Evolutionary conservation across 2,888 invertebrate genomes (phyloP), one percentile per base, ranked within the genome.

Genomic region (Morinoia aosen): DNA sequence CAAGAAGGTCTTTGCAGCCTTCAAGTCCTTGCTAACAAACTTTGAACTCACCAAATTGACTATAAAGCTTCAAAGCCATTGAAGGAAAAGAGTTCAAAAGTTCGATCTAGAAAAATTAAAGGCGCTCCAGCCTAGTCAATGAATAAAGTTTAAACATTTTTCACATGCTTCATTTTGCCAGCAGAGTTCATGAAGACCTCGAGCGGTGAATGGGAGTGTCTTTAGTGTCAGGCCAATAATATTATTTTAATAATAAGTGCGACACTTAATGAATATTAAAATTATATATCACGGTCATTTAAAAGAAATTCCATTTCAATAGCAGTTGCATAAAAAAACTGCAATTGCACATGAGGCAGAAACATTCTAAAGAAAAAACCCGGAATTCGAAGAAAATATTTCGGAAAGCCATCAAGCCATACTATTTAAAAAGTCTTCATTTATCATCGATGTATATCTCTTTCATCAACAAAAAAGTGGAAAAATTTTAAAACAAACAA

Each of bases 21-120:
- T 76, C 76, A 76, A 76, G 76, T 76, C 76, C 76, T 76, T 76
- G 76, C 25, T 76, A 76, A 76, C 76, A 76, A 76, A 76, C 76
- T 76, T 76, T 33, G 25, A 76, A 76, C 76, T 76, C 33, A 3
- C 76, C 3, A 76, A 76, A 76, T 76, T 76, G 76, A 76, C 76
- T 76, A 76, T 76, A 76, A 76, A 76, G 76, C 76, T 76, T 76
- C 76, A 76, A 76, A 76, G 76, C 76, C 76, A 3, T 33, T 76
- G 76, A 76, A 16, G 33, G 19, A 76, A 76, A 33, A 76, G 33
- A 76, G 76, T 33, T 76, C 76, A 76, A 33, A 76, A 0, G 19
- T 76, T 33, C 76, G 25, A 33, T 33, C 48, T 10, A 76, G 25
- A 76, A 76, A 76, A 76, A 76, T 76, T 76, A 76, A 76, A 76